These are phyloP conservation scores for Crotalus horridus DNA, from an alignment of 2,113 vertebrate species.

Conservation along the genomic window DNA sequence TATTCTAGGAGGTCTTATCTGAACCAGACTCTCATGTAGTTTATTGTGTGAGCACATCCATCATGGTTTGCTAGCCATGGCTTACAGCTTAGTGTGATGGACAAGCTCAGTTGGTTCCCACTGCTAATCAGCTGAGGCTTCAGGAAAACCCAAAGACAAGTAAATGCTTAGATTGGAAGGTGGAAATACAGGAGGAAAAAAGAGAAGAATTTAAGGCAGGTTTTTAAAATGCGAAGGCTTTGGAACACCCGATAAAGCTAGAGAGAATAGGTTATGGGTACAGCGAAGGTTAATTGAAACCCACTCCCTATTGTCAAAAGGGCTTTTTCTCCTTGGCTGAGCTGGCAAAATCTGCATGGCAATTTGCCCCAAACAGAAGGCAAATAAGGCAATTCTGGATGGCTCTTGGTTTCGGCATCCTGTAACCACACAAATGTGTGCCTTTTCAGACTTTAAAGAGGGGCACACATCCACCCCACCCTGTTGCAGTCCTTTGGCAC, in stretches of 20 bases:
- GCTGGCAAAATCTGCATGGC: slow-evolving; percentile 9
- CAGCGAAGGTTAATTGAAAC: not conserved
- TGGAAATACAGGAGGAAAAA: not conserved
- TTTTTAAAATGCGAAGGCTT: not conserved
- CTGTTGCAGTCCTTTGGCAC: no score
- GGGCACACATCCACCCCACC: not conserved
- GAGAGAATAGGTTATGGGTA: not conserved
- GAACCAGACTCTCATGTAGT: not conserved
- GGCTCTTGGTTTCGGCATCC: not conserved
- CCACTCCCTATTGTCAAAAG: slow-evolving; percentile 7
- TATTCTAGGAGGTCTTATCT: not conserved
- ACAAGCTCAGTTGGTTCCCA: not conserved
- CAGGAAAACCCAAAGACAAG: not conserved
- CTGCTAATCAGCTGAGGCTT: not conserved
- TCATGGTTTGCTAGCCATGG: not conserved
- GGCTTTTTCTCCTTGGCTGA: not conserved
- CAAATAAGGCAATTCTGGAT: not conserved
- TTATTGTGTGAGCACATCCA: not conserved
- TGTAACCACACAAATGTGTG: not conserved
- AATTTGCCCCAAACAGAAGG: not conserved
- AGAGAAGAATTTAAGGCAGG: not conserved
- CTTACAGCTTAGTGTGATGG: not conserved
- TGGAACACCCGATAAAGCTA: not conserved
- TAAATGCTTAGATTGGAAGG: not conserved
- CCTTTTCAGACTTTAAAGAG: not conserved